Conservation (phyloP, 2,797 vertebrate species). For the Enteromius paludinosus region DNA sequence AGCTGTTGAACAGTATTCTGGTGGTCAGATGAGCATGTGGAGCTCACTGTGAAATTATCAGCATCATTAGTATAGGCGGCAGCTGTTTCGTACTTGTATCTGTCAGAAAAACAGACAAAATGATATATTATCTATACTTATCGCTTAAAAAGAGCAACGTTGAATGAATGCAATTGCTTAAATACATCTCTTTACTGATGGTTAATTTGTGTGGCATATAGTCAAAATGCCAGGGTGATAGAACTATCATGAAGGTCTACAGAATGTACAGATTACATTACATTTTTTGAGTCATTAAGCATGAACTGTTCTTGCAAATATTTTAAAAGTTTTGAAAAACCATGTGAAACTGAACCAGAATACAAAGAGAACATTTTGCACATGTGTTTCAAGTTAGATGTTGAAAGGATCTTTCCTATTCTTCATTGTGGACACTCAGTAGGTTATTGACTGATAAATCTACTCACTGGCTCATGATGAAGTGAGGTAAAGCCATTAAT, state of each 20-base stretch:
- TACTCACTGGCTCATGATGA: slow-evolving; percentile 78
- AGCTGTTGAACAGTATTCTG: slow-evolving; percentile 28
- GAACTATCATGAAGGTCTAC: not conserved
- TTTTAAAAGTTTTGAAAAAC: not conserved
- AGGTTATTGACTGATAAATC: not conserved
- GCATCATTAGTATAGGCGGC: slow-evolving; percentile 10
- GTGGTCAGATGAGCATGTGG: slow-evolving; percentile 44
- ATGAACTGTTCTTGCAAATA: not conserved
- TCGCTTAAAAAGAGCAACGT: not conserved
- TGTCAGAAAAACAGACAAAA: slow-evolving; percentile 28
- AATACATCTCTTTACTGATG: not conserved
- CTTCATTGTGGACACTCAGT: not conserved
- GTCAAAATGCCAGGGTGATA: not conserved
- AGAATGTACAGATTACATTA: not conserved
- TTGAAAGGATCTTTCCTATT: not conserved
- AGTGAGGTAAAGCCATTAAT: slow-evolving; percentile 79
- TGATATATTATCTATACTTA: not conserved
- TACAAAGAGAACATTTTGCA: not conserved
- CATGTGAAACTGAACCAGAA: not conserved
- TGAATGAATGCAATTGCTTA: not conserved
- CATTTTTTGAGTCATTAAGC: not conserved
- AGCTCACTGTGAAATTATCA: slow-evolving; percentile 42
- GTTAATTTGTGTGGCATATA: not conserved
- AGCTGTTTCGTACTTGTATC: slow-evolving; percentile 55
- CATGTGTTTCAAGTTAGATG: not conserved